Evolutionary conservation across 1,140 invertebrate genomes (phyloP), one percentile per base, ranked within the genome.

Genomic region (Himalopsyche phryganea): DNA sequence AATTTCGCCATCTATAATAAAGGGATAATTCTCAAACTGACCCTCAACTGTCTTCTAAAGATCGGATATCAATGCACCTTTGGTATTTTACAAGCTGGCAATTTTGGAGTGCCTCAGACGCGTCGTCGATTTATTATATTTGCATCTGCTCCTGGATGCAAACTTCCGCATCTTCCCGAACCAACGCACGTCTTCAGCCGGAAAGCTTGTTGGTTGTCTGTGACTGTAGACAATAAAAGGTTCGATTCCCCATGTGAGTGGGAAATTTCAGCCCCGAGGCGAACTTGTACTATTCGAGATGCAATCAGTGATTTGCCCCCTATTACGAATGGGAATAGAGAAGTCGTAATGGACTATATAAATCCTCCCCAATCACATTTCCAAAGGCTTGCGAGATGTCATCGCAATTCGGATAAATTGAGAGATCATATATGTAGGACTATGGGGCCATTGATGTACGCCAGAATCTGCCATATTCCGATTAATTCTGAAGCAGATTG

Each of bases 31-130:
- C 70, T 95, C 38, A 94, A 93, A 75, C 68, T 93, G 46, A 88
- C 90, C 0, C 68, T 94, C 17, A 73, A 86, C 3, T 89, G 90
- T 62, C 72, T 94, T 1, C 65, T 92, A 10, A 79, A 84, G 35
- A 92, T 95, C 87, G 91, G 91, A 0, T 95, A 95, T 69, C 91
- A 94, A 70, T 92, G 90, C 65, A 87, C 88, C 0, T 92, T 93
- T 76, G 91, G 89, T 1, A 80, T 94, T 15, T 68, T 94, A 2
- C 91, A 95, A 80, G 91, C 91, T 13, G 92, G 92, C 4, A 85
- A 87, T 69, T 94, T 89, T 70, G 92, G 92, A 1, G 82, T 94
- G 2, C 88, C 92, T 11, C 91, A 94, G 71, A 91, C 89, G 0
- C 75, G 91, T 45, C 74, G 89, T 64, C 79, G 90, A 61, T 80